Evolutionary conservation across 2,113 vertebrate species (phyloP).

Genomic region (Synchiropus splendidus): DNA sequence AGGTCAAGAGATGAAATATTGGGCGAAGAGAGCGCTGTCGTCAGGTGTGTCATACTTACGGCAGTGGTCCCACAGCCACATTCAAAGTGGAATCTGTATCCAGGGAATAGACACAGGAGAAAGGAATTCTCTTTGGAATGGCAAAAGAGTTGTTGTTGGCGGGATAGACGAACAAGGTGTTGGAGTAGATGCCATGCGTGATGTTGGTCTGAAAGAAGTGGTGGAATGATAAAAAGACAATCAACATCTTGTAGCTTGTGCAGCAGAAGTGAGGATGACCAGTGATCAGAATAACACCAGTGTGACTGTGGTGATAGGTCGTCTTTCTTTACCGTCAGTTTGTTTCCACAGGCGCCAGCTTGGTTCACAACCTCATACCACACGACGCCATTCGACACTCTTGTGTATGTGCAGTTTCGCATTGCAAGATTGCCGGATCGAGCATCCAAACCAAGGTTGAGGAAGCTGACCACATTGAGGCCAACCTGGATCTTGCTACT

Average conservation of each 20-base stretch:
- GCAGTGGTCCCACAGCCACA: slow-evolving; percentile 20
- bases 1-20: too few relatives aligned
- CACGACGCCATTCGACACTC: slow-evolving; percentile 4
- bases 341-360: slow-evolving; percentile 44
- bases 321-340: slow-evolving; percentile 46
- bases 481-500: slow-evolving; percentile 26
- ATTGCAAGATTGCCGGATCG: slow-evolving; percentile 41
- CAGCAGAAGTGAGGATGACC: too few relatives aligned
- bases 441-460: slow-evolving; percentile 22
- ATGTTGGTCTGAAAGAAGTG: slow-evolving; percentile 44
- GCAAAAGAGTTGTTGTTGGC: slow-evolving; percentile 8
- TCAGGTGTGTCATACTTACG: slow-evolving; percentile 20
- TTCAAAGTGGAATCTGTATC: slow-evolving; percentile 24
- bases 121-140: slow-evolving; percentile 28
- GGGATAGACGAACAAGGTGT: slow-evolving; percentile 47
- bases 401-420: slow-evolving; percentile 21
- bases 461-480: slow-evolving; percentile 2
- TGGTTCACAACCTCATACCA: slow-evolving; percentile 41
- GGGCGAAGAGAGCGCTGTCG: too few relatives aligned
- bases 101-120: slow-evolving; percentile 51
- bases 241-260: too few relatives aligned
- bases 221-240: too few relatives aligned
- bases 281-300: too few relatives aligned
- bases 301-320: too few relatives aligned
- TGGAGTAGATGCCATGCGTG: slow-evolving; percentile 51